Percentiles rank a stretch among this genome's conserved stretches.
Conservation (phyloP, 2,113 vertebrate species). For the Madoqua kirkii region DNA sequence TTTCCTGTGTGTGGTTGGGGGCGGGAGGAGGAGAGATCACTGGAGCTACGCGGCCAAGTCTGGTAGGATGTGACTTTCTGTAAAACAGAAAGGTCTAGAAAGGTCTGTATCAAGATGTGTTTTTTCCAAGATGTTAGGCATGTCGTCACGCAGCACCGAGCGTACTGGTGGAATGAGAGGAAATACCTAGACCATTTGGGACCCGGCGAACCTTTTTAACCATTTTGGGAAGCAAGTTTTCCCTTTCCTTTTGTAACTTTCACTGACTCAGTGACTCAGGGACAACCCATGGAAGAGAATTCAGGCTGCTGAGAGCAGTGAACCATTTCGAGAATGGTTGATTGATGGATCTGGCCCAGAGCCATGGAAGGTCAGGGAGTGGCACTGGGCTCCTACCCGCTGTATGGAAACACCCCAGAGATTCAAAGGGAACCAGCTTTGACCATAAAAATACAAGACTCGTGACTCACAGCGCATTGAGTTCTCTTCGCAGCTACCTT, state of each 20-base stretch:
- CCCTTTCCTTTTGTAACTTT: slow-evolving; percentile 2
- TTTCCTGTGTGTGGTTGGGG: neutral
- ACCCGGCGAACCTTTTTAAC: neutral
- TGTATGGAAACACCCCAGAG: neutral
- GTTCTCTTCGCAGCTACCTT: slow-evolving; percentile 28
- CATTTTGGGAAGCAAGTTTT: neutral
- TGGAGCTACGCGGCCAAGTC: slow-evolving; percentile 24
- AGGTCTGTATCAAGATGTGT: slow-evolving; percentile 19
- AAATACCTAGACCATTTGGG: neutral
- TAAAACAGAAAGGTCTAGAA: slow-evolving; percentile 45
- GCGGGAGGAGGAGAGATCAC: neutral
- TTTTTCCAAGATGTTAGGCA: slow-evolving; percentile 25
- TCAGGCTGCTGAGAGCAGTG: neutral
- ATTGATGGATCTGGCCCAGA: neutral
- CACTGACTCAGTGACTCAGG: neutral
- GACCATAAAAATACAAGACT: neutral
- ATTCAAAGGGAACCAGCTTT: neutral
- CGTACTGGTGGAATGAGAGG: neutral
- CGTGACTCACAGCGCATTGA: neutral
- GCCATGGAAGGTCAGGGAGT: neutral
- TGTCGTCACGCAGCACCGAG: neutral
- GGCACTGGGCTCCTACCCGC: neutral
- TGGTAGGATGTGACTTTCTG: slow-evolving; percentile 34
- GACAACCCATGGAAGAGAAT: neutral
- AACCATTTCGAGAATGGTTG: neutral